These are phyloP conservation scores for Adoxophyes honmai DNA, from an alignment of 1,140 invertebrate species.

Conservation along the genomic window DNA sequence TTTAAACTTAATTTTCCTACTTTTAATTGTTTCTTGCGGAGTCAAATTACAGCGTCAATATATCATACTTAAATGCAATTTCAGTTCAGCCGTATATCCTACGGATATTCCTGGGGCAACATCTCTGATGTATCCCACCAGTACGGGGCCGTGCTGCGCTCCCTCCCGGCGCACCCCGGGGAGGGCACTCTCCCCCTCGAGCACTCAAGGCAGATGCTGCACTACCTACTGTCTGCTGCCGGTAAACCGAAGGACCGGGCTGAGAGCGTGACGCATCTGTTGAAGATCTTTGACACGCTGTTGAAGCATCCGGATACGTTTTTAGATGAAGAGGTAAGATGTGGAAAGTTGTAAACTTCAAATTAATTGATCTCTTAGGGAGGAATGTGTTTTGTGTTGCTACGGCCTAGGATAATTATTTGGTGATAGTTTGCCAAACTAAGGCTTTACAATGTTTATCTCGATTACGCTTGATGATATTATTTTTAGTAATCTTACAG, in stretches of 20 bases:
- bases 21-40: no score
- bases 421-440: no score
- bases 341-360: background rate
- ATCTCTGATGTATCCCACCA: slow-evolving; percentile 62
- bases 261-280: slow-evolving; percentile 44
- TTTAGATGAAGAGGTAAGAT: slow-evolving; percentile 60
- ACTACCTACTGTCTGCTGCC: slow-evolving; percentile 55
- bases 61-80: no score
- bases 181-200: slow-evolving; percentile 68
- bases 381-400: no score
- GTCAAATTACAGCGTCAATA: no score
- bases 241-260: slow-evolving; percentile 39
- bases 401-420: no score
- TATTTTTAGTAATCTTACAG: no score
- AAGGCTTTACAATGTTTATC: no score
- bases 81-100: slow-evolving; percentile 80
- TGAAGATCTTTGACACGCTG: slow-evolving; percentile 61
- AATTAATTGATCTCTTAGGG: no score
- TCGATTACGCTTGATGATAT: no score
- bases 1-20: no score
- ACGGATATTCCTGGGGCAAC: slow-evolving; percentile 82
- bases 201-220: slow-evolving; percentile 49
- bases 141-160: slow-evolving; percentile 73
- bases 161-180: slow-evolving; percentile 76
- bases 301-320: slow-evolving; percentile 63